phyloP scores from a whole-genome alignment of 2,888 invertebrate genomes.

The Phaonia tiefii region DNA sequence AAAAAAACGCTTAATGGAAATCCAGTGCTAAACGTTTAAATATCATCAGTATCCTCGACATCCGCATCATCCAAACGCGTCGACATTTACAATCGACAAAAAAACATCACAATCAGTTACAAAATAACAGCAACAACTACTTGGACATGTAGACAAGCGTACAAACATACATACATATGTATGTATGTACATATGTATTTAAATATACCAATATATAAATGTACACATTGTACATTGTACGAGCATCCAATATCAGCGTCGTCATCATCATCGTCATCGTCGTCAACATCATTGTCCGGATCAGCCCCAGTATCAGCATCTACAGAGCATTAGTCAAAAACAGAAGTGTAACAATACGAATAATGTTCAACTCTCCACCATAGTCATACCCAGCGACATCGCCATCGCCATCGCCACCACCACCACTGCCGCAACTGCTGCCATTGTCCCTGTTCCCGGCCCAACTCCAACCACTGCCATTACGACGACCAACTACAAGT shows the following conservation, averaged over 20 bases:
- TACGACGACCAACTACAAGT: conserved; percentile 1
- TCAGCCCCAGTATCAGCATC: neutral
- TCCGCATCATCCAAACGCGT: conserved; percentile 39
- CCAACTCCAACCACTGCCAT: neutral
- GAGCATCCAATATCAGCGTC: conserved; percentile 15
- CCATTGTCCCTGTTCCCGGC: neutral
- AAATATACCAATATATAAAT: no score
- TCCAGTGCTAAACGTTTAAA: conserved; percentile 57
- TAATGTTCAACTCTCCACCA: conserved; percentile 26
- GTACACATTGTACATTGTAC: no score
- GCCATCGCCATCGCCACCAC: neutral
- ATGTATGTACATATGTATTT: conserved; percentile 2
- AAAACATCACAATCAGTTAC: conserved; percentile 49
- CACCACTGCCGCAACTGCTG: neutral
- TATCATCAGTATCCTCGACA: conserved; percentile 30
- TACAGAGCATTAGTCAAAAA: conserved; percentile 23
- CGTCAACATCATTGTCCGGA: neutral
- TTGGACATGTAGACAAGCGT: neutral
- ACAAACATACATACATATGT: neutral
- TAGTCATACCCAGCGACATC: conserved; percentile 4
- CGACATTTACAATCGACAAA: conserved; percentile 48
- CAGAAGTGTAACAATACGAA: conserved; percentile 35
- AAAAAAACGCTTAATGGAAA: conserved; percentile 44
- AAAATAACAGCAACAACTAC: conserved; percentile 2
- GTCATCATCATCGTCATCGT: neutral